phyloP scores from a whole-genome alignment of 2,113 vertebrate genomes.

The Micronycteris hirsuta region DNA sequence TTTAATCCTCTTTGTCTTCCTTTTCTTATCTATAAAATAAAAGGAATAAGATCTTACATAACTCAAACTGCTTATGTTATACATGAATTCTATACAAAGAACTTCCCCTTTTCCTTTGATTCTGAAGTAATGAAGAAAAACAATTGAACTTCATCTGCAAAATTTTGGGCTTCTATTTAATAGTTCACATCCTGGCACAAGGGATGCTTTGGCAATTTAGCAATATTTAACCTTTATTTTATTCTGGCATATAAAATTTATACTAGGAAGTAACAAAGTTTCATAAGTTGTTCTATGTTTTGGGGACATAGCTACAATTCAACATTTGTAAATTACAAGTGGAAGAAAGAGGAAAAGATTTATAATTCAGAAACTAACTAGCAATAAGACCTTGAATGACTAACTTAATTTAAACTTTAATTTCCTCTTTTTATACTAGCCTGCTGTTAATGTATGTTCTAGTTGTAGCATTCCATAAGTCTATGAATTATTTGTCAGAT shows the following conservation, averaged over 20 bases:
- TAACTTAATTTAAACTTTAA: slow-evolving; percentile 33
- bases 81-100: background rate
- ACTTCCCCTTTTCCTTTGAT: background rate
- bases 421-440: background rate
- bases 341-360: background rate
- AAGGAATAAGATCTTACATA: background rate
- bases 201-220: background rate
- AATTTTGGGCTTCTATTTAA: background rate
- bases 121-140: background rate
- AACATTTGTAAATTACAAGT: background rate
- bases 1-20: background rate
- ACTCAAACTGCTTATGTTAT: background rate
- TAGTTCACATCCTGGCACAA: background rate
- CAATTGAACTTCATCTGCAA: background rate
- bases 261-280: background rate
- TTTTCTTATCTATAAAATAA: background rate
- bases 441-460: background rate
- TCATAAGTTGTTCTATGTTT: background rate
- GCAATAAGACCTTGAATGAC: background rate
- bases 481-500: background rate
- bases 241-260: background rate
- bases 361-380: background rate
- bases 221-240: background rate
- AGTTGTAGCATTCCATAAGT: background rate
- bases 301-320: background rate